phyloP scores from a whole-genome alignment of 2,113 vertebrate species.

The Bambusicola thoracicus region DNA sequence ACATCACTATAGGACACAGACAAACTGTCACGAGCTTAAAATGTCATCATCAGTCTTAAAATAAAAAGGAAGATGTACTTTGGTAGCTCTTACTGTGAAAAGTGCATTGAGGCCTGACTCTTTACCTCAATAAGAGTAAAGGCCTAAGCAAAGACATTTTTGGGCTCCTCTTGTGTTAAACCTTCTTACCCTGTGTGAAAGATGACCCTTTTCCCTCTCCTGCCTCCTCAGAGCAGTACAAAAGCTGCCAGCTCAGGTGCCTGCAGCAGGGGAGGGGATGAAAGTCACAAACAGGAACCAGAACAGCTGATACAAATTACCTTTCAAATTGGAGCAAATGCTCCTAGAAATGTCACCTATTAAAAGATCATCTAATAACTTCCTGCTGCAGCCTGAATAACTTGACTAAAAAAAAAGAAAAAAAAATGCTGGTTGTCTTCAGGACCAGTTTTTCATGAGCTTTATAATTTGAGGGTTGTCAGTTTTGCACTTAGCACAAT shows the following conservation, averaged over 20 bases:
- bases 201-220: background rate
- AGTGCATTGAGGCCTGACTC: background rate
- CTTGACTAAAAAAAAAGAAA: background rate
- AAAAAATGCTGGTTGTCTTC: background rate
- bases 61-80: background rate
- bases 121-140: background rate
- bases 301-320: slow-evolving; percentile 59
- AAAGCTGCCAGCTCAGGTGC: slow-evolving; percentile 33
- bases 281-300: slow-evolving; percentile 35
- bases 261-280: slow-evolving; percentile 24
- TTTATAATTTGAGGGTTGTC: background rate
- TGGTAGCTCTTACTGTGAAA: background rate
- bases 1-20: background rate
- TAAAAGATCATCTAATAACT: slow-evolving; percentile 67
- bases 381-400: slow-evolving; percentile 54
- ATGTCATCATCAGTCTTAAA: background rate
- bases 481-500: background rate
- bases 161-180: slow-evolving; percentile 19
- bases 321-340: slow-evolving; percentile 61
- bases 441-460: background rate
- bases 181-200: slow-evolving; percentile 28
- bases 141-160: background rate
- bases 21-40: background rate
- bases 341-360: slow-evolving; percentile 61
- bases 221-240: background rate